Percentiles rank a stretch among this genome's conserved stretches.
phyloP scores from a whole-genome alignment of 2,888 invertebrate species.

The Drosophila prolongata region DNA sequence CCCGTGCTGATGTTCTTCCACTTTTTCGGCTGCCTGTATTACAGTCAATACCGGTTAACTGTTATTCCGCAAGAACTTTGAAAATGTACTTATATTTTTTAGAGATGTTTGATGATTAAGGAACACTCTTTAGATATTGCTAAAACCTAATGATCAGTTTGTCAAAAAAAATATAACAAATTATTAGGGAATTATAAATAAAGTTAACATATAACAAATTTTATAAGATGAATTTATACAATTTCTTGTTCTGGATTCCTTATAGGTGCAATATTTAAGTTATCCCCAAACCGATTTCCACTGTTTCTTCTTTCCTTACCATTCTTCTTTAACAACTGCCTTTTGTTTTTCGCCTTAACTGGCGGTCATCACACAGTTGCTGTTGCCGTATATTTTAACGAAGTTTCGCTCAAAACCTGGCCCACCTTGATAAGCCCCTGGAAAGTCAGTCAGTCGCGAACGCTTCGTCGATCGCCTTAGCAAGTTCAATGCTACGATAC shows the following conservation, averaged over 20 bases:
- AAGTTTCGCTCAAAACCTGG: constrained; percentile 62
- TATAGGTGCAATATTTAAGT: too few relatives aligned
- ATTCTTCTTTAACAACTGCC: constrained; percentile 47
- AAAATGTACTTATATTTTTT: too few relatives aligned
- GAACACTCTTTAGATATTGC: too few relatives aligned
- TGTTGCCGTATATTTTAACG: constrained; percentile 54
- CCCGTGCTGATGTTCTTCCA: constrained; percentile 46
- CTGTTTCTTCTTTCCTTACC: constrained; percentile 54
- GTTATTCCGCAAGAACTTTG: neutral
- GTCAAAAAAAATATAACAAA: too few relatives aligned
- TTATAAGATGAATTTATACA: too few relatives aligned
- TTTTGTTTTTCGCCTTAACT: constrained; percentile 51
- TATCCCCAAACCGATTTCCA: neutral
- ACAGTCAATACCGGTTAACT: constrained; percentile 22
- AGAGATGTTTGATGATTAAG: too few relatives aligned
- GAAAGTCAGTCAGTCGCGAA: constrained; percentile 22
- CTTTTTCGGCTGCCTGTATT: constrained; percentile 25
- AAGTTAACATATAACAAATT: too few relatives aligned
- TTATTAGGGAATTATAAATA: too few relatives aligned
- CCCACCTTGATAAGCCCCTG: constrained; percentile 70
- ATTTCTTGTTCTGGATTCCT: too few relatives aligned
- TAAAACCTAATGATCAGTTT: too few relatives aligned
- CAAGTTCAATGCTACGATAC: constrained; percentile 72
- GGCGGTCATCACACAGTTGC: constrained; percentile 60
- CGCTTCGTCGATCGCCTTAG: constrained; percentile 14